A percentile compares a stretch with the other conserved stretches of the same genome.
Evolutionary conservation across 30 jellyfish, hydroid and myxozoan genomes (phyloP).

Genomic region (Phacellophora camtschatica): DNA sequence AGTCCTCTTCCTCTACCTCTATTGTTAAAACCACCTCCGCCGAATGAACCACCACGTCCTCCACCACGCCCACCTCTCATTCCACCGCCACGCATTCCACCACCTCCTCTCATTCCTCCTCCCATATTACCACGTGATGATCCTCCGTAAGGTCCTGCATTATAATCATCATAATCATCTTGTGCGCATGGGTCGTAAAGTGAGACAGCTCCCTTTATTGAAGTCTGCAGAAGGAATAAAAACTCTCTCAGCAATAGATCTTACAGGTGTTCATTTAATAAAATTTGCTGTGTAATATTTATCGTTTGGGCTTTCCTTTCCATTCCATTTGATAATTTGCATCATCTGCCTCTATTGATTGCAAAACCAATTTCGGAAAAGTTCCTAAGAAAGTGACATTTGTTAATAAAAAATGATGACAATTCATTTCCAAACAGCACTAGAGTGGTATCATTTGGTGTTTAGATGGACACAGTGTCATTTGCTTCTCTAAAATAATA

Average conservation of each 20-base stretch:
- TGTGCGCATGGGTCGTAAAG: slow-evolving; percentile 87
- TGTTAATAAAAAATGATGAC: too few species aligned
- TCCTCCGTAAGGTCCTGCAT: slow-evolving; percentile 74
- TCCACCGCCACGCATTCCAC: slow-evolving; percentile 73
- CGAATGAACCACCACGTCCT: slow-evolving; percentile 71
- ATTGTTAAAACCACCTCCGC: slow-evolving; percentile 10
- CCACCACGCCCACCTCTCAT: slow-evolving; percentile 67
- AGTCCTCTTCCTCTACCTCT: slow-evolving; percentile 55
- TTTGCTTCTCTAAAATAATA: too few species aligned
- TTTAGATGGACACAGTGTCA: too few species aligned
- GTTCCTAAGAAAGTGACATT: too few species aligned
- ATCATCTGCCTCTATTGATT: too few species aligned
- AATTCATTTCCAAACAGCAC: too few species aligned
- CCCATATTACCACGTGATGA: slow-evolving; percentile 81
- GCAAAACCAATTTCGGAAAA: too few species aligned
- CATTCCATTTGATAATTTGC: too few species aligned
- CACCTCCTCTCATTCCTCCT: slow-evolving; percentile 72
- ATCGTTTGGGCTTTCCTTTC: too few species aligned
- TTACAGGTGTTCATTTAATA: not conserved
- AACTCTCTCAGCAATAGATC: not conserved
- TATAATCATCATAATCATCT: slow-evolving; percentile 50
- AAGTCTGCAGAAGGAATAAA: slow-evolving; percentile 41
- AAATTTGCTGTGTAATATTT: too few species aligned
- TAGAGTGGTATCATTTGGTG: too few species aligned
- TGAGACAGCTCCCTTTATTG: slow-evolving; percentile 90